Conservation (phyloP, 2,113 vertebrate genomes). For the Gavialis gangeticus region DNA sequence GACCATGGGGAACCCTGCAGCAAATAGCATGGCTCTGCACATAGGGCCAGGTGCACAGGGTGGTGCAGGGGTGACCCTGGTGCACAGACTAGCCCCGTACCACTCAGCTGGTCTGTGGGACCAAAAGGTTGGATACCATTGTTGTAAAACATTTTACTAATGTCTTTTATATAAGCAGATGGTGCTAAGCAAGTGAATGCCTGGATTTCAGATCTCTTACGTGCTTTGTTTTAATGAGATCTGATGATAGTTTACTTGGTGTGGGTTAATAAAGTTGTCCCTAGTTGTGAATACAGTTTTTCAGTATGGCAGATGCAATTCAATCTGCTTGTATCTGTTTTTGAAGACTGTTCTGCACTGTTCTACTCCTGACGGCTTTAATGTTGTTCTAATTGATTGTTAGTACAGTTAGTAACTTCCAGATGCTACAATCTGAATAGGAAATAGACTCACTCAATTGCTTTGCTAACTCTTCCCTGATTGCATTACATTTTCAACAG, state of each 20-base stretch:
- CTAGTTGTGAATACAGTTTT: not conserved
- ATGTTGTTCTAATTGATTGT: not conserved
- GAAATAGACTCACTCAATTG: not conserved
- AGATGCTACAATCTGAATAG: not conserved
- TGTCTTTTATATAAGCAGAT: not conserved
- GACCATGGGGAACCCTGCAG: too few species aligned
- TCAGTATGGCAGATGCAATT: not conserved
- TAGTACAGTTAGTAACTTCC: too few species aligned
- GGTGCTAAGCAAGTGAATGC: not conserved
- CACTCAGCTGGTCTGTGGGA: too few species aligned
- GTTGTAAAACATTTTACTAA: too few species aligned
- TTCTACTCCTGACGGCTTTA: not conserved
- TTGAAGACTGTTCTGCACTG: not conserved
- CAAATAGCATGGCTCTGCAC: too few species aligned
- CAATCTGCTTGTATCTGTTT: not conserved
- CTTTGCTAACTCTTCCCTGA: not conserved
- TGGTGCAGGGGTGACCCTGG: too few species aligned
- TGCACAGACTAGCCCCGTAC: too few species aligned
- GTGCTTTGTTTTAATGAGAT: not conserved
- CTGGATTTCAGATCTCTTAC: not conserved
- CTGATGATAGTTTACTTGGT: not conserved
- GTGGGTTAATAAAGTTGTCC: not conserved
- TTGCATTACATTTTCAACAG: not conserved
- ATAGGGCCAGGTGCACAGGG: too few species aligned
- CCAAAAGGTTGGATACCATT: too few species aligned